Evolutionary conservation across 2,888 invertebrate species (phyloP).

Genomic region (Mantis religiosa): DNA sequence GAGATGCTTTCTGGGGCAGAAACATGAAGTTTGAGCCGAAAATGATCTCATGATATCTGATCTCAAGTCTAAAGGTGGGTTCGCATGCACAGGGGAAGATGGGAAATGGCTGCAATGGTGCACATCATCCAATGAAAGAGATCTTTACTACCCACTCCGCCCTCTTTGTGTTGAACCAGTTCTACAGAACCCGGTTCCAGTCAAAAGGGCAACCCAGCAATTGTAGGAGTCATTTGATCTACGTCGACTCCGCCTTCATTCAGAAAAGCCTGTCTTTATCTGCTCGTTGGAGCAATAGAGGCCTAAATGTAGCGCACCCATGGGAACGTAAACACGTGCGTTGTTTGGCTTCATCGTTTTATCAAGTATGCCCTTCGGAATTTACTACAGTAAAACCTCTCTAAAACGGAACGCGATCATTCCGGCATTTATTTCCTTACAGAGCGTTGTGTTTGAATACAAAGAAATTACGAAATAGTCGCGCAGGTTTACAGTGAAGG

Average conservation of each 20-base stretch:
- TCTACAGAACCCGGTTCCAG: background rate
- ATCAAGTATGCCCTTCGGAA: background rate
- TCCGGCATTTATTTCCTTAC: too few species aligned
- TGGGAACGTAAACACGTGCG: slow-evolving; percentile 25
- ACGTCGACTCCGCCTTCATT: slow-evolving; percentile 14
- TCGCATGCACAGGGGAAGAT: background rate
- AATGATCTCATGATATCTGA: background rate
- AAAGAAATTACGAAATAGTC: too few species aligned
- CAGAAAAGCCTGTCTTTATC: background rate
- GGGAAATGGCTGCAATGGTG: background rate
- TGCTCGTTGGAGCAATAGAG: background rate
- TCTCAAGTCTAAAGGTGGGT: background rate
- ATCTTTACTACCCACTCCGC: background rate
- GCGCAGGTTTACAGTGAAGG: too few species aligned
- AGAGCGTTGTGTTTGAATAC: too few species aligned
- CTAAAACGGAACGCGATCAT: too few species aligned
- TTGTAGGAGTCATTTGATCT: slow-evolving; percentile 26
- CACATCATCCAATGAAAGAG: slow-evolving; percentile 9
- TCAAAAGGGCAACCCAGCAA: slow-evolving; percentile 21
- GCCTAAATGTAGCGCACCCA: slow-evolving; percentile 1
- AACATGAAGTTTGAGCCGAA: background rate
- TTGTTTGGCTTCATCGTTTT: background rate
- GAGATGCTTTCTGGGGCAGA: background rate
- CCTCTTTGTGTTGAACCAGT: slow-evolving; percentile 4
- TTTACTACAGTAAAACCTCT: too few species aligned